Evolutionary conservation across 2,797 vertebrate species (phyloP).

Genomic region (Odontamblyopus lacepedii): DNA sequence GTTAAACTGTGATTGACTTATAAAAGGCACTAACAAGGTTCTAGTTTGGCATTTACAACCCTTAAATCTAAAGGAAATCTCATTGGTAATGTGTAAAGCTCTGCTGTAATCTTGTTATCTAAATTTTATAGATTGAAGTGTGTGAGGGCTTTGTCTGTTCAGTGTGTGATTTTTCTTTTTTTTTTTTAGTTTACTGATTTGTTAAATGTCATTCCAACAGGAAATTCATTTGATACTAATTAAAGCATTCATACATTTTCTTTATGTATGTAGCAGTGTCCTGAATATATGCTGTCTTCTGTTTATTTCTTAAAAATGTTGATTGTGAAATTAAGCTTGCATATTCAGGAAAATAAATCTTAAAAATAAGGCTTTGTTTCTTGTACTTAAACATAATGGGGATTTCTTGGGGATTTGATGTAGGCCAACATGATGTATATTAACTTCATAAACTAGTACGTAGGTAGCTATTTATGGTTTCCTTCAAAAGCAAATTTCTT

Average conservation of each 20-base stretch:
- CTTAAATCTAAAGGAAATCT: constrained; percentile 32
- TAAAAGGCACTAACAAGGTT: constrained; percentile 12
- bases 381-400: background rate
- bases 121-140: constrained; percentile 20
- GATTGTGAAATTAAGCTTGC: constrained; percentile 20
- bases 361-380: background rate
- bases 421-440: too few relatives aligned
- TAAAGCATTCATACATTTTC: constrained; percentile 34
- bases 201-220: constrained; percentile 25
- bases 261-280: constrained; percentile 33
- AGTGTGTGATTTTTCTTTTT: constrained; percentile 6
- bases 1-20: constrained; percentile 51
- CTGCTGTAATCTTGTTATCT: constrained; percentile 10
- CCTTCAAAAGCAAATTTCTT: too few relatives aligned
- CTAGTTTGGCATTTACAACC: constrained; percentile 41
- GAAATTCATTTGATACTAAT: constrained; percentile 60
- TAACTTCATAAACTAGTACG: too few relatives aligned
- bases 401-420: too few relatives aligned
- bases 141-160: constrained; percentile 23
- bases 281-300: constrained; percentile 6
- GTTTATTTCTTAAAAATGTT: constrained; percentile 15
- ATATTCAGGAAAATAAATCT: background rate
- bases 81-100: constrained; percentile 13
- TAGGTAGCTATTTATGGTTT: too few relatives aligned
- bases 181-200: constrained; percentile 15